These are phyloP conservation scores for Drepana falcataria DNA, from an alignment of 2,888 invertebrate genomes.

Conservation along the genomic window DNA sequence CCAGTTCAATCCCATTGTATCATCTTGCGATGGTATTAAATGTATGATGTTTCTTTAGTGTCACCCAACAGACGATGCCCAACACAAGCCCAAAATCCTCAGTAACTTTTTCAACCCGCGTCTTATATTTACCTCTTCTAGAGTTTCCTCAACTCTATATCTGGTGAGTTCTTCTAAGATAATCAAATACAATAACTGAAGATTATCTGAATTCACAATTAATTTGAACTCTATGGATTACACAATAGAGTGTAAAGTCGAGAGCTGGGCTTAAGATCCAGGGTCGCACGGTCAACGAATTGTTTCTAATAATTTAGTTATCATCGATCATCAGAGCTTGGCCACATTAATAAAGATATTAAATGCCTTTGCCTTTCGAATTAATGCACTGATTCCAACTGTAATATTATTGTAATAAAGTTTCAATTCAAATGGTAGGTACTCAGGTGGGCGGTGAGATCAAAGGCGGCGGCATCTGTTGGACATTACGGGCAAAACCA, in stretches of 20 bases:
- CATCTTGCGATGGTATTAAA: too few species aligned
- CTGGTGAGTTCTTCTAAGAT: constrained; percentile 50
- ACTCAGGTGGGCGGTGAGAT: constrained; percentile 48
- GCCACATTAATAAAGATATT: constrained; percentile 73
- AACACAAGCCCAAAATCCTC: too few species aligned
- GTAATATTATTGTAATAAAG: not conserved
- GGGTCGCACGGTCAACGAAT: constrained; percentile 62
- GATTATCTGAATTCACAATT: constrained; percentile 56
- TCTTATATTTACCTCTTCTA: constrained; percentile 13
- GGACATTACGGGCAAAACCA: constrained; percentile 60
- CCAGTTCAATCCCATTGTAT: too few species aligned
- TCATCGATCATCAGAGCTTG: constrained; percentile 69
- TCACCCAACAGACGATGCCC: too few species aligned
- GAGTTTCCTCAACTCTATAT: constrained; percentile 23
- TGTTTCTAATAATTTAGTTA: constrained; percentile 74
- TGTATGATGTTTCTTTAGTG: too few species aligned
- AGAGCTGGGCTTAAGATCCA: constrained; percentile 9
- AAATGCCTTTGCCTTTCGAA: constrained; percentile 43
- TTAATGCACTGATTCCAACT: constrained; percentile 5
- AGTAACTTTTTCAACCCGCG: too few species aligned
- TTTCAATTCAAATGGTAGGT: constrained; percentile 4
- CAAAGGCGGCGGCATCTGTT: constrained; percentile 57
- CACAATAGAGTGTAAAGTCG: constrained; percentile 19
- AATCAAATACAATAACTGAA: constrained; percentile 72
- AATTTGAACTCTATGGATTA: constrained; percentile 18